Conservation (phyloP, 1,140 invertebrate species). For the Drosophila tropicalis region DNA sequence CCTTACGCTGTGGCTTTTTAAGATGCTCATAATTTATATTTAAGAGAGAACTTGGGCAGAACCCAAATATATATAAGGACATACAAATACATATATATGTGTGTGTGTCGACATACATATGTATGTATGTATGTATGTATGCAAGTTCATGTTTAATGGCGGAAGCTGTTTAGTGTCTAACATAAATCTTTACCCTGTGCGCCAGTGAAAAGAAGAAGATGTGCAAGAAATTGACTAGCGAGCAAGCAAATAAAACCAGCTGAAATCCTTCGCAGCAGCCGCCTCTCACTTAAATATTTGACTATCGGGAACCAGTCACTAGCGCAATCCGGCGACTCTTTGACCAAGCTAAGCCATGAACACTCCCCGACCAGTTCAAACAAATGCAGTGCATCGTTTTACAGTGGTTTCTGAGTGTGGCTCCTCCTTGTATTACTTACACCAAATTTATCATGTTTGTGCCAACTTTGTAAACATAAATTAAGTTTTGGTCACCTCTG, state of each 20-base stretch:
- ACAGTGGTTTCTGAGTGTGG: background rate
- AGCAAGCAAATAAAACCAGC: constrained; percentile 5
- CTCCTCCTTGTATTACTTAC: background rate
- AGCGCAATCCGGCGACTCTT: background rate
- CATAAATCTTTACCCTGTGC: constrained; percentile 61
- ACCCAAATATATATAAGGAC: constrained; percentile 22
- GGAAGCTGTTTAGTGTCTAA: constrained; percentile 78
- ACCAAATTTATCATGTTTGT: constrained; percentile 63
- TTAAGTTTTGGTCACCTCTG: constrained; percentile 43
- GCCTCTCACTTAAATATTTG: background rate
- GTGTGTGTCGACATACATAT: background rate
- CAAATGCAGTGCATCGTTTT: background rate
- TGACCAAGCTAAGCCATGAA: background rate
- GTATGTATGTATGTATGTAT: constrained; percentile 37
- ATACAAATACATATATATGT: constrained; percentile 5
- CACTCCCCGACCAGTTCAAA: background rate
- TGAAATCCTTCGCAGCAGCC: background rate
- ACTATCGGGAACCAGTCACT: background rate
- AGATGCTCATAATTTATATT: constrained; percentile 82
- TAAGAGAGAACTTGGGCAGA: constrained; percentile 59
- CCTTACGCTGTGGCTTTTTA: constrained; percentile 81
- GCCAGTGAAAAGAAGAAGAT: background rate
- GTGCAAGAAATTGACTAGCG: background rate
- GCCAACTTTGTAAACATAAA: constrained; percentile 66
- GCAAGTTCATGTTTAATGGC: constrained; percentile 76